phyloP scores from a whole-genome alignment of 2,113 vertebrate genomes.

The Dasyurus viverrinus region DNA sequence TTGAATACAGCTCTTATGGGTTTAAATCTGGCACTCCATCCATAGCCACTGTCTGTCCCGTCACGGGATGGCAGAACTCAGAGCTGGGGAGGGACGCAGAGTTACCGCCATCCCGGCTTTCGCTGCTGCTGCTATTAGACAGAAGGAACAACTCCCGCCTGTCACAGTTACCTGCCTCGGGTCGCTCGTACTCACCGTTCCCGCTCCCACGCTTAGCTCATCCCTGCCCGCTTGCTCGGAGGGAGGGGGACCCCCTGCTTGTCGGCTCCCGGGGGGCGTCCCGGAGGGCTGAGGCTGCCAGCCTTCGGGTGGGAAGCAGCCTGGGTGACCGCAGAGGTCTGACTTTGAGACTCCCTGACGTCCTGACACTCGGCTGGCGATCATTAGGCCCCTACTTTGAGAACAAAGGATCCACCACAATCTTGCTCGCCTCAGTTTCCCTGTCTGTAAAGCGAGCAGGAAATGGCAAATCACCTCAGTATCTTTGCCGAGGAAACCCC shows the following conservation, averaged over 20 bases:
- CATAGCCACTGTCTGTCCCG: neutral
- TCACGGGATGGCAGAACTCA: no score
- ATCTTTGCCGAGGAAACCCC: no score
- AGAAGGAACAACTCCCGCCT: neutral
- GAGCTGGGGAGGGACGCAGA: neutral
- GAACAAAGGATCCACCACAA: no score
- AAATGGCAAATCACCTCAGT: no score
- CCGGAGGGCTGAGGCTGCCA: no score
- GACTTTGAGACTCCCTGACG: no score
- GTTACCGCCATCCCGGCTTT: neutral
- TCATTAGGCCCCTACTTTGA: no score
- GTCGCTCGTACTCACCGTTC: neutral
- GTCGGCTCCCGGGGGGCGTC: neutral
- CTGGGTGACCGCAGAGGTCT: no score
- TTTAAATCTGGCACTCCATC: neutral
- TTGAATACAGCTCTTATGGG: neutral
- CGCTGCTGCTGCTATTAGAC: neutral
- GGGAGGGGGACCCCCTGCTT: neutral
- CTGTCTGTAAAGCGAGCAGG: no score
- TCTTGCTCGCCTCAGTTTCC: no score
- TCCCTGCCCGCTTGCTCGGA: neutral
- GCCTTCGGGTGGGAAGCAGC: no score
- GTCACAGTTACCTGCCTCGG: neutral
- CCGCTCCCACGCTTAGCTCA: neutral
- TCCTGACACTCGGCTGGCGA: no score